Conservation (phyloP, 2,113 vertebrate species). For the rabbit (Oryctolagus cuniculus) region DNA sequence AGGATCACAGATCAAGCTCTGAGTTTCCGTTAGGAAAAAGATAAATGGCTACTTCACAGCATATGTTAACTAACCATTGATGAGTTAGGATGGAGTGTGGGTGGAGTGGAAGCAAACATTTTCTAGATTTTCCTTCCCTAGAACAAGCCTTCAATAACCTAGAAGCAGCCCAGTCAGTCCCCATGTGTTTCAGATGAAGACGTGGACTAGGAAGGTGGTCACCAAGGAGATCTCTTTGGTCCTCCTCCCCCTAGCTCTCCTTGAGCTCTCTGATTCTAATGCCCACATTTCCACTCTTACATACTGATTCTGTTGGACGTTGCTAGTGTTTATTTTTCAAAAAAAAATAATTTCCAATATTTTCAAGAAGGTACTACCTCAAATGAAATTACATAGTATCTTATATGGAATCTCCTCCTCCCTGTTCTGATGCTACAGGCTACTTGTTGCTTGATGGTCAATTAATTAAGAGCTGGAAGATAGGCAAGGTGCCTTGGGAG, state of each 20-base stretch:
- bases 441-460: not conserved
- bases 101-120: not conserved
- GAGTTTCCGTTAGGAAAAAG: conserved; percentile 17
- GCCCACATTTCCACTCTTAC: not conserved
- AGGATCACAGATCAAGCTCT: not conserved
- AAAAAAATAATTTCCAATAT: conserved; percentile 27
- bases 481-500: conserved; percentile 33
- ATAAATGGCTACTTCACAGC: not conserved
- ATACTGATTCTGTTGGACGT: not conserved
- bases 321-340: not conserved
- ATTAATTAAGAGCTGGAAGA: not conserved
- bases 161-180: not conserved
- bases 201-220: not conserved
- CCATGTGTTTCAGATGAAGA: not conserved
- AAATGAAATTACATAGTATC: not conserved
- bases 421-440: not conserved
- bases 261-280: not conserved
- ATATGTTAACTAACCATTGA: not conserved
- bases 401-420: not conserved
- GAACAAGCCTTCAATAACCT: not conserved
- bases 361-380: not conserved
- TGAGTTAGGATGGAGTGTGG: not conserved
- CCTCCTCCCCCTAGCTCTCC: not conserved
- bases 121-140: conserved; percentile 9
- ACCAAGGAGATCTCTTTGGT: not conserved